These are phyloP conservation scores for Axea sp. DNA, from an alignment of 2,888 invertebrate species.

Conservation along the genomic window DNA sequence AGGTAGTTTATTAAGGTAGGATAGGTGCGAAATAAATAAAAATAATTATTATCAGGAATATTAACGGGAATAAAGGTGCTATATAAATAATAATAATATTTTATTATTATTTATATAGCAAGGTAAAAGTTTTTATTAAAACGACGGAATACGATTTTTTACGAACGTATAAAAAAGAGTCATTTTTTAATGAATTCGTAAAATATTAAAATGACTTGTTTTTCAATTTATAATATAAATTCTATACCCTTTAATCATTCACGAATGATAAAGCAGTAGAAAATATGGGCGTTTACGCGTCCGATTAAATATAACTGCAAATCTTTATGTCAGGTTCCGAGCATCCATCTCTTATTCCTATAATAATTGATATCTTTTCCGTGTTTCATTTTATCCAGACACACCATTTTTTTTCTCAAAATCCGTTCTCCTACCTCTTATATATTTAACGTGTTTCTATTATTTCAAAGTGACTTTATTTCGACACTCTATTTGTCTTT, in stretches of 20 bases:
- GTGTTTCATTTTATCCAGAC: constrained; percentile 31
- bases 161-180: no score
- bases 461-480: constrained; percentile 23
- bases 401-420: constrained; percentile 5
- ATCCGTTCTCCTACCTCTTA: constrained; percentile 7
- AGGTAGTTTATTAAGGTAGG: no score
- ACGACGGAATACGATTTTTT: no score
- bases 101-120: no score
- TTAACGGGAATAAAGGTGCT: no score
- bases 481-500: constrained; percentile 30
- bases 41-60: no score
- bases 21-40: no score
- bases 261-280: constrained; percentile 59
- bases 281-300: constrained; percentile 67
- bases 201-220: constrained; percentile 21
- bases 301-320: constrained; percentile 73
- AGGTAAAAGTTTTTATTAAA: no score
- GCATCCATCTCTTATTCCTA: constrained; percentile 30
- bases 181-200: no score
- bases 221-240: constrained; percentile 22
- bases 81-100: no score
- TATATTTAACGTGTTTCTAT: constrained; percentile 31
- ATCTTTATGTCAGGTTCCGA: constrained; percentile 60
- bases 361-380: constrained; percentile 19
- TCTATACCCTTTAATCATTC: constrained; percentile 53